phyloP scores from a whole-genome alignment of 2,888 invertebrate species.

The Drosophila monieri region DNA sequence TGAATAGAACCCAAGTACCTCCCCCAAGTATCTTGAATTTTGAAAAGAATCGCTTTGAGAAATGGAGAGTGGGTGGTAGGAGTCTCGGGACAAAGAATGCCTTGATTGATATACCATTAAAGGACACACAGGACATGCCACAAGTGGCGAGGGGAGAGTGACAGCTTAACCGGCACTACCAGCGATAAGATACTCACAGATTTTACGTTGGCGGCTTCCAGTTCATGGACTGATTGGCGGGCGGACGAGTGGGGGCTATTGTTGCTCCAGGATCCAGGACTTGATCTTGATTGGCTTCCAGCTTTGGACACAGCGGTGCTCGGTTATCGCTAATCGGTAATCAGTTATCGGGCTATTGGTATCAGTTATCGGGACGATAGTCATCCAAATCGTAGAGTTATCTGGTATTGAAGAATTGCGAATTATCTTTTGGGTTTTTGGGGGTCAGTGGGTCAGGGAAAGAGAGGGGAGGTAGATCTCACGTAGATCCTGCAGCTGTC shows the following conservation, averaged over 20 bases:
- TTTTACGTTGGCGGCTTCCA: neutral
- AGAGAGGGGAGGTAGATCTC: neutral
- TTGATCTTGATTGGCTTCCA: neutral
- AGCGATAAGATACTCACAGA: constrained; percentile 18
- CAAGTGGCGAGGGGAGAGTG: neutral
- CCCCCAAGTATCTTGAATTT: neutral
- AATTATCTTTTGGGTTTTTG: neutral
- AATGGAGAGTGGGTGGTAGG: neutral
- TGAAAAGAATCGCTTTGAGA: neutral
- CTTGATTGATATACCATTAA: neutral
- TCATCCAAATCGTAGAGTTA: neutral
- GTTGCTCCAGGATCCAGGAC: neutral
- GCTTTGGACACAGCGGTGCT: neutral
- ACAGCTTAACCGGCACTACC: neutral
- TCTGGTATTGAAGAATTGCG: neutral
- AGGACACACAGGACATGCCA: neutral
- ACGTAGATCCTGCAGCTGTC: neutral
- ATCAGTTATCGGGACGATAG: neutral
- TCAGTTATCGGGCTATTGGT: neutral
- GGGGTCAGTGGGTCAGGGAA: too few species aligned
- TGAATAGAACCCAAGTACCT: too few species aligned
- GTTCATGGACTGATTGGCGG: neutral
- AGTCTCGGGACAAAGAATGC: neutral
- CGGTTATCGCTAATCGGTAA: neutral
- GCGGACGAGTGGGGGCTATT: neutral